These are phyloP conservation scores for Mionectes olivaceus DNA, from an alignment of 2,797 vertebrate genomes.

Conservation along the genomic window DNA sequence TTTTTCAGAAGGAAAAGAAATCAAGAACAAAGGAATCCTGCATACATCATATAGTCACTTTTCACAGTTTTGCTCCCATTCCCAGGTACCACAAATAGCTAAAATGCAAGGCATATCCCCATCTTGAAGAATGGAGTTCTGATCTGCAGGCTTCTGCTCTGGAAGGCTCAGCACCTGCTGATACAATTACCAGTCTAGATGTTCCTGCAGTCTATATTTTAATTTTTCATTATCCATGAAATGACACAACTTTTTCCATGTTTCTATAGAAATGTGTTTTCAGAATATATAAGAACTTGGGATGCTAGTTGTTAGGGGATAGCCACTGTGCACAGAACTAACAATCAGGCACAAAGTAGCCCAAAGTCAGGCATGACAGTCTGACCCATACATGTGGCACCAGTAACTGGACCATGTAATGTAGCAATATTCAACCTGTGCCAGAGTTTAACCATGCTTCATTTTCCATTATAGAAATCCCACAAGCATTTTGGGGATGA, in stretches of 20 bases:
- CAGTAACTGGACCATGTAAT: not conserved
- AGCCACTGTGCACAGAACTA: not conserved
- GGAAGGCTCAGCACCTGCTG: not conserved
- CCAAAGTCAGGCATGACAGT: rapidly evolving
- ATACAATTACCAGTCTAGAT: not conserved
- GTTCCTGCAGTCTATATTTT: not conserved
- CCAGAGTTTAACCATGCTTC: not conserved
- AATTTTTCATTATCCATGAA: not conserved
- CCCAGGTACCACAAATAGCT: not conserved
- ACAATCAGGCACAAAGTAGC: not conserved
- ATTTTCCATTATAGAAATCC: not conserved
- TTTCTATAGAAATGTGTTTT: not conserved
- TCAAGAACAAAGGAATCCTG: not conserved
- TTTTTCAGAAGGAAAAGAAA: not conserved
- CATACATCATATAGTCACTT: not conserved
- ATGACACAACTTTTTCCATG: not conserved
- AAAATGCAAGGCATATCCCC: not conserved
- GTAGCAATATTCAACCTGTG: not conserved
- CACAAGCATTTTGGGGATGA: not conserved
- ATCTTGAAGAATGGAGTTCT: not conserved
- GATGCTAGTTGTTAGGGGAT: not conserved
- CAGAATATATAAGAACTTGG: not conserved
- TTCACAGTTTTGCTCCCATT: not conserved
- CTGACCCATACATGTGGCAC: rapidly evolving
- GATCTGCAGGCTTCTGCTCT: not conserved